Base-by-base conservation (phyloP, 2,888 invertebrate genomes). In the Acleris holmiana region DNA sequence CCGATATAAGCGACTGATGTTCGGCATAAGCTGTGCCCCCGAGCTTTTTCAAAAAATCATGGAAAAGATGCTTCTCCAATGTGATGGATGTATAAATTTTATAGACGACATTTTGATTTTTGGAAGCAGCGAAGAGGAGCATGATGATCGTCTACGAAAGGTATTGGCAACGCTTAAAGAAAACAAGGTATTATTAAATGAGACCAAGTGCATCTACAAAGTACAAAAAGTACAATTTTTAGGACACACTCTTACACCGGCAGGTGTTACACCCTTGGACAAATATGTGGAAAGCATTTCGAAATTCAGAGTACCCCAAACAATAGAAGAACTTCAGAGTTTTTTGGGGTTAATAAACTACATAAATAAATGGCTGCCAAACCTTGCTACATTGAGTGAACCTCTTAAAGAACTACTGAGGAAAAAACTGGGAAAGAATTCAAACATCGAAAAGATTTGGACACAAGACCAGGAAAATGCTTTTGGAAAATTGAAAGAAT, bases 1-100 rank as follows among this genome's bases (percentile, higher is more conserved):
- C 58, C 60, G 77, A 53, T 81, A 74, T 50, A 78, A 77, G 62
- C 61, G 78, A 41, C 66, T 78, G 13, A 70, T 80, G 70, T 80
- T 82, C 68, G 79, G 79, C 7, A 74, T 78, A 0, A 29, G 7
- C 7, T 29, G 29, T 29, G 29, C 29, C 7, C 29, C 29, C 7
- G 29, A 29, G 8, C 7, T 78, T 74, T 58, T 46, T 46, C 46
- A 46, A 17, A 46, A 46, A 18, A 46, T 18, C 18, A 15, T 44
- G 10, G 44, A 44, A n/a, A 15, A 19, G 44, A 55, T 80, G 74
- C 60, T 81, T 21, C 64, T 76, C 6, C 7, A 10, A 7, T 64
- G 65, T 35, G 65, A 58, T 54, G 58, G 58, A 13, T 55, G 40
- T 1, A 21, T 54, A 17, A 58, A 58, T 19, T 51, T 35, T 21